These are phyloP conservation scores for Calcarius lapponicus DNA, from an alignment of 2,797 vertebrate species.

Conservation along the genomic window DNA sequence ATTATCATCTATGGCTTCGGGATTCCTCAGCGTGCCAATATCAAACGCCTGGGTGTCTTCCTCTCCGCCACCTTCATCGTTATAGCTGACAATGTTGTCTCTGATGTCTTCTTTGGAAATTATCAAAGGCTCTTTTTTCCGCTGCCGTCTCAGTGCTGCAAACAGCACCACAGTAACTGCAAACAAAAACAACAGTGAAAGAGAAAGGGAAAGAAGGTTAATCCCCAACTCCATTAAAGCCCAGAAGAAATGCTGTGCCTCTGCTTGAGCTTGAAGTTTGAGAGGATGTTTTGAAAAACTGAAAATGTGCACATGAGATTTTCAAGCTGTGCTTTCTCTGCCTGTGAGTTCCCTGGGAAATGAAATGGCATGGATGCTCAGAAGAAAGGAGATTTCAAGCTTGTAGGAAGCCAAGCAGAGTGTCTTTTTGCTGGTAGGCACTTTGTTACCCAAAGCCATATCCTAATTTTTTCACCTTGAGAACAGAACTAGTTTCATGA, in stretches of 20 bases:
- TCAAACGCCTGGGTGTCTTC: constrained; percentile 96
- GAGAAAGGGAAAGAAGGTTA: constrained; percentile 30
- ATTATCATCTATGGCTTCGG: constrained; percentile 90
- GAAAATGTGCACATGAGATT: neutral
- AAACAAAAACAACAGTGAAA: constrained; percentile 51
- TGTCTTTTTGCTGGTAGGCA: neutral
- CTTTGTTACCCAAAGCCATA: neutral
- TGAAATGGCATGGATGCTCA: neutral
- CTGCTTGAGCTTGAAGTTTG: neutral
- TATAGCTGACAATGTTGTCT: constrained; percentile 95
- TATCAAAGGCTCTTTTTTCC: constrained; percentile 94
- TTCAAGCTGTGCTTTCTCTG: neutral
- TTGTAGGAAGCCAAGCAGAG: neutral
- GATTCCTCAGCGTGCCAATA: constrained; percentile 91
- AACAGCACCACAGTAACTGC: constrained; percentile 93
- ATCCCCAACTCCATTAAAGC: constrained; percentile 38
- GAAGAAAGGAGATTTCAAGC: constrained; percentile 11
- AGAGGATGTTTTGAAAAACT: constrained; percentile 17
- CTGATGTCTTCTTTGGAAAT: constrained; percentile 95
- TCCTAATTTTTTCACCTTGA: constrained; percentile 4
- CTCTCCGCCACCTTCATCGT: constrained; percentile 93
- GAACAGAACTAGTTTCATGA: constrained; percentile 4
- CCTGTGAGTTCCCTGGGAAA: neutral
- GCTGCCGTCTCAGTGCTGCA: constrained; percentile 87
- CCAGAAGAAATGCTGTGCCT: neutral